Conservation (phyloP, 2,888 invertebrate genomes). For the Yponomeuta evonymella region DNA sequence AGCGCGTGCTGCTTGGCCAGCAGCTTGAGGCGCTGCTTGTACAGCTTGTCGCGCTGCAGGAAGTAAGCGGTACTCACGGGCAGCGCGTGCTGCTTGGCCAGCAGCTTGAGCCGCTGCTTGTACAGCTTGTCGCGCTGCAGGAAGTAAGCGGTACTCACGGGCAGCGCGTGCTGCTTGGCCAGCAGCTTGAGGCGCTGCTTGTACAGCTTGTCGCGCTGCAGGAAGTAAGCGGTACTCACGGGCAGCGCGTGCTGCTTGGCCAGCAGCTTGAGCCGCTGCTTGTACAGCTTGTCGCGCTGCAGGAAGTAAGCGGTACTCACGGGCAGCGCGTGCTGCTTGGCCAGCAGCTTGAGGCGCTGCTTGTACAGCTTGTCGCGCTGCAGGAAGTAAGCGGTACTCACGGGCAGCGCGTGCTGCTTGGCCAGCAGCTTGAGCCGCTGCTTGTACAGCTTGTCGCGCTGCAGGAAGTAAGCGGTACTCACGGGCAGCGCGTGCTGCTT, state of each 20-base stretch:
- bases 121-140: conserved; percentile 67
- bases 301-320: conserved; percentile 54
- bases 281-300: conserved; percentile 67
- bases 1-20: conserved; percentile 61
- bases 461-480: conserved; percentile 43
- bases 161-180: conserved; percentile 34
- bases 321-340: conserved; percentile 61
- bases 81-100: conserved; percentile 60
- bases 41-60: conserved; percentile 65
- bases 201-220: neutral
- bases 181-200: no score
- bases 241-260: conserved; percentile 62
- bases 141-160: conserved; percentile 30
- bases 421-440: conserved; percentile 43
- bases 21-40: conserved; percentile 66
- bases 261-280: conserved; percentile 63
- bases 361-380: conserved; percentile 63
- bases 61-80: conserved; percentile 54
- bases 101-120: conserved; percentile 64
- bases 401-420: conserved; percentile 38
- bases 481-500: conserved; percentile 66
- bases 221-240: conserved; percentile 32
- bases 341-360: conserved; percentile 61
- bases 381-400: conserved; percentile 19
- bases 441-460: conserved; percentile 64